These are phyloP conservation scores for Echiichthys vipera DNA, from an alignment of 2,797 vertebrate genomes.

Conservation along the genomic window DNA sequence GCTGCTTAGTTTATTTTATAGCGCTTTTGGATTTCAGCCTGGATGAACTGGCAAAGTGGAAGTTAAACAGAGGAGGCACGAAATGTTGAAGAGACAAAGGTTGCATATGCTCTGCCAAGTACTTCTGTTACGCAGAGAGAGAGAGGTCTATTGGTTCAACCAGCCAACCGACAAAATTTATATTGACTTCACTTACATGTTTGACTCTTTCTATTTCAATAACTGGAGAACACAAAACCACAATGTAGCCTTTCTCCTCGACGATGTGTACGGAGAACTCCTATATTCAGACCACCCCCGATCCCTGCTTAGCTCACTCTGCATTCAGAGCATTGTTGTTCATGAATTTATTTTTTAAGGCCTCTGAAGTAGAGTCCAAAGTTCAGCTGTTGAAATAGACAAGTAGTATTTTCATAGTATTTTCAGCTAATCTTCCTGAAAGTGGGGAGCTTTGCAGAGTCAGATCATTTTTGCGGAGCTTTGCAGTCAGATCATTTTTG, in stretches of 20 bases:
- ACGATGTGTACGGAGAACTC: slow-evolving; percentile 39
- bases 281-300: slow-evolving; percentile 34
- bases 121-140: slow-evolving; percentile 5
- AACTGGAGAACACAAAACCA: slow-evolving; percentile 66
- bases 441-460: slow-evolving; percentile 37
- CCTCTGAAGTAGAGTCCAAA: slow-evolving; percentile 61
- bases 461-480: background rate
- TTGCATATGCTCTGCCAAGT: slow-evolving; percentile 35
- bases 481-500: background rate
- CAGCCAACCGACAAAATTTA: slow-evolving; percentile 35
- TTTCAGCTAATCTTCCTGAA: slow-evolving; percentile 63
- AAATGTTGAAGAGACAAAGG: slow-evolving; percentile 52
- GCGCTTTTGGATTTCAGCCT: slow-evolving; percentile 38
- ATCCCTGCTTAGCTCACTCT: slow-evolving; percentile 48
- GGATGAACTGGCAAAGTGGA: slow-evolving; percentile 34
- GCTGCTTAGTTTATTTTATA: slow-evolving; percentile 57
- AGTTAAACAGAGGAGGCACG: slow-evolving; percentile 43
- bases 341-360: slow-evolving; percentile 70
- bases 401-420: slow-evolving; percentile 55
- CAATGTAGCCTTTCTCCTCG: slow-evolving; percentile 39
- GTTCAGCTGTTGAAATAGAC: slow-evolving; percentile 69
- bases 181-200: slow-evolving; percentile 45
- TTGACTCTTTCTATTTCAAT: slow-evolving; percentile 53
- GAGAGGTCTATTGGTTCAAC: slow-evolving; percentile 44
- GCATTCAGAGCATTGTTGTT: slow-evolving; percentile 65